Evolutionary conservation across 2,113 vertebrate genomes (phyloP), one percentile per base, ranked within the genome.

Genomic region (Pao palembangensis): DNA sequence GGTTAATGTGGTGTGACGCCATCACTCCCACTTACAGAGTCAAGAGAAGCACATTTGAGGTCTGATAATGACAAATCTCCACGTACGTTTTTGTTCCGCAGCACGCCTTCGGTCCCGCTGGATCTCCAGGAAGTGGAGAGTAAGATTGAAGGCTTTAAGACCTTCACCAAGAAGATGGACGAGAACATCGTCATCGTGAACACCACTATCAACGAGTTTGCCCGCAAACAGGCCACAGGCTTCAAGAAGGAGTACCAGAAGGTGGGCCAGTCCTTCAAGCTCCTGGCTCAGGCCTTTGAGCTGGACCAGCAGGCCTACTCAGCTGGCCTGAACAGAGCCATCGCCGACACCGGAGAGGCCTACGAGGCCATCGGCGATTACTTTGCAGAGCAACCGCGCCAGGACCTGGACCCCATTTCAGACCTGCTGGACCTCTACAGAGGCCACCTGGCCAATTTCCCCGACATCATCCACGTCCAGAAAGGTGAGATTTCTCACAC

Each of bases 211-310:
- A 94, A 90, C 0, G 97, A 99, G 71, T 98, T 99, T 4, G 94
- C 93, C 1, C 93, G 95, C 67, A 98, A 98, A 67, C 97, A 99
- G 80, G 93, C 93, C 20, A 90, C 93, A 0, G 96, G 95, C 11
- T 99, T 98, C 87, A 96, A 95, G 85, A 98, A 98, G 85, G 97
- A 99, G 74, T 98, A 98, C 73, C 94, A 96, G 88, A 96, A 95
- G 65, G 94, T 99, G 19, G 97, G 97, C 46, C 94, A 95, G 83
- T 94, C 96, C 55, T 96, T 98, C 67, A 93, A 87, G 28, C 88
- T 93, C 21, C 90, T 99, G 43, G 91, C 92, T 10, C 97, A 98
- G 77, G 93, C 96, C 0, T 99, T 98, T 49, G 95, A 98, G 80
- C 73, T 98, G 84, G 97, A 99, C 91, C 96, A 98, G 88, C 94